Evolutionary conservation across 2,888 invertebrate species (phyloP), one percentile per base, ranked within the genome.

Genomic region (Abrostola triplasia): DNA sequence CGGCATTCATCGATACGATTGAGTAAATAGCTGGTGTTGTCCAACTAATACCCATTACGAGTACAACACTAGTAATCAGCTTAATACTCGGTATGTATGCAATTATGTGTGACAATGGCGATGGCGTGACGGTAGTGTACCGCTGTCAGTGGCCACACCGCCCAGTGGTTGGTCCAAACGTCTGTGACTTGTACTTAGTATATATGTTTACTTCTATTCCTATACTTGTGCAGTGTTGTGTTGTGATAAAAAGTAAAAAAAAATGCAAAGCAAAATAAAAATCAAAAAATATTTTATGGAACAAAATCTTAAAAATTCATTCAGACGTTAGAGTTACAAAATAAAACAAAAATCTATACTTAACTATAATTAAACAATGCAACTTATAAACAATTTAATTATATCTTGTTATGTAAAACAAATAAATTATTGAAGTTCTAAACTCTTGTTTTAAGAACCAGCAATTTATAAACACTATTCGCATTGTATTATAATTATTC

Each of bases 81-180:
- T 50, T 64, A 55, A 59, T 69, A 68, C 57, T 56, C 51, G 53
- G 59, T 64, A 61, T 64, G 66, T 73, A 67, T 77, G 77, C 76
- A 85, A 85, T 85, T 84, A 85, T 64, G 54, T 67, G 58, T 70
- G 78, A 73, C 81, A 79, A 72, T 84, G 62, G 79, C 85, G 80
- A 71, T 84, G 59, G 80, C 85, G 81, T 84, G 85, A 82, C 84
- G 52, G 55, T 60, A 60, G 65, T 58, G 58, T 51, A 67, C 69
- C 67, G 67, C 55, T 52, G 53, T 67, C 64, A 65, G 53, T 69
- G 55, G 61, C 36, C 67, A 59, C 52, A 63, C 63, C 52, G 40
- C 61, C 53, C 64, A 59, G 66, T 71, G 72, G 65, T 58, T 59
- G 54, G 38, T 60, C 54, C 37, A 36, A 56, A 70, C 62, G 63